Percentiles rank a stretch among this genome's conserved stretches.
phyloP scores from a whole-genome alignment of 2,888 invertebrate genomes.

The Sinohyriopsis cumingii region DNA sequence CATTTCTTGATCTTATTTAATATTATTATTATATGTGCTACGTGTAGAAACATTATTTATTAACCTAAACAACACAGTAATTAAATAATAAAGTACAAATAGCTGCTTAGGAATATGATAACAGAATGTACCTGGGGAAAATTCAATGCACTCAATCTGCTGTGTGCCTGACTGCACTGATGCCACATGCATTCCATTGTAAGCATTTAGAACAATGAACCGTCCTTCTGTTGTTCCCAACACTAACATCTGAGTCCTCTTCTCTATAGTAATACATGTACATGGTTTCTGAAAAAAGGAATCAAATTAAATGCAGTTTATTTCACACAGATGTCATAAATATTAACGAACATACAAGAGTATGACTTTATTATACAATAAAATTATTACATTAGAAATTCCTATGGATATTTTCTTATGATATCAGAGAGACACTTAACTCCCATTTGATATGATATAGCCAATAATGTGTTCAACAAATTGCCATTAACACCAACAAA shows the following conservation, averaged over 20 bases:
- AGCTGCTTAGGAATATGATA: not conserved
- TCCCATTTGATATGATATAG: too few species aligned
- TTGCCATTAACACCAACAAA: too few species aligned
- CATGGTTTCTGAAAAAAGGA: conserved; percentile 82
- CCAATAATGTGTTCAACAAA: too few species aligned
- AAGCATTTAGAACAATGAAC: conserved; percentile 87
- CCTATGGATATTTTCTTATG: too few species aligned
- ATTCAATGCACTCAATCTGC: conserved; percentile 88
- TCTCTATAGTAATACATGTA: conserved; percentile 89
- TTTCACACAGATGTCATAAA: too few species aligned
- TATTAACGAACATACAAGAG: too few species aligned
- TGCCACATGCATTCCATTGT: conserved; percentile 87
- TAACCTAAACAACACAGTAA: too few species aligned
- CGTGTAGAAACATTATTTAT: not conserved
- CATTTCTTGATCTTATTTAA: not conserved
- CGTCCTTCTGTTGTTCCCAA: conserved; percentile 93
- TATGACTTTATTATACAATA: too few species aligned
- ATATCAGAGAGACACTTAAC: too few species aligned
- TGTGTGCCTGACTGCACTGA: conserved; percentile 84
- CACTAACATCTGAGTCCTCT: conserved; percentile 88
- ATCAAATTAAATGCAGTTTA: conserved; percentile 2
- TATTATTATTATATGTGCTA: not conserved
- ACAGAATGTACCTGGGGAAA: conserved; percentile 83
- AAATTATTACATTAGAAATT: too few species aligned
- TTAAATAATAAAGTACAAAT: too few species aligned